Conservation (phyloP, 2,888 invertebrate genomes). For the Lissocephala sabroskyi region DNA sequence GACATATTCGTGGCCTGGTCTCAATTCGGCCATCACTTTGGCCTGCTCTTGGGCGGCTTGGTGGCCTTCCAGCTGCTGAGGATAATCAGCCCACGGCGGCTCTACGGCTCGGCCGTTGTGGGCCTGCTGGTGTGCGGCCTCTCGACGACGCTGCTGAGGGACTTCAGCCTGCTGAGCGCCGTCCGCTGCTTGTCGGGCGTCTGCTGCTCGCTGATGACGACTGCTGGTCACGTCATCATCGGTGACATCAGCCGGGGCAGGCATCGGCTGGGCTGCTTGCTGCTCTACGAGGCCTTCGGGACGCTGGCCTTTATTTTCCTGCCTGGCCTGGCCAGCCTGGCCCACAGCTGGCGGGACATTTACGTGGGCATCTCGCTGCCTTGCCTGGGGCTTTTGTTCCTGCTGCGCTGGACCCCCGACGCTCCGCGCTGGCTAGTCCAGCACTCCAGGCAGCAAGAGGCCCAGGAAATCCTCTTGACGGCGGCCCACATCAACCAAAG, state of each 20-base stretch:
- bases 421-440: slow-evolving; percentile 72
- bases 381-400: slow-evolving; percentile 66
- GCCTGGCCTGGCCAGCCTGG: slow-evolving; percentile 68
- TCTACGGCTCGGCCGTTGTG: slow-evolving; percentile 69
- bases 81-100: slow-evolving; percentile 67
- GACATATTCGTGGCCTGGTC: slow-evolving; percentile 72
- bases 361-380: slow-evolving; percentile 72
- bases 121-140: slow-evolving; percentile 69
- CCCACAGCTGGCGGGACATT: slow-evolving; percentile 70
- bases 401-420: slow-evolving; percentile 72
- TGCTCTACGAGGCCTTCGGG: slow-evolving; percentile 73
- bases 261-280: slow-evolving; percentile 61
- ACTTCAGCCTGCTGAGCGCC: slow-evolving; percentile 70
- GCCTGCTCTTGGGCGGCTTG: slow-evolving; percentile 72
- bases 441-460: slow-evolving; percentile 49
- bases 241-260: slow-evolving; percentile 71
- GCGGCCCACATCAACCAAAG: slow-evolving; percentile 69
- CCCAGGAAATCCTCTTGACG: slow-evolving; percentile 59
- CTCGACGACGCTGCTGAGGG: slow-evolving; percentile 67
- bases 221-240: slow-evolving; percentile 70
- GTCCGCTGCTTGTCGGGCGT: slow-evolving; percentile 71
- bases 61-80: slow-evolving; percentile 69
- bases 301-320: slow-evolving; percentile 71
- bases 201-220: slow-evolving; percentile 72
- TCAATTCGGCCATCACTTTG: slow-evolving; percentile 73